Percentiles rank a stretch among this genome's conserved stretches.
Conservation (phyloP, 2,797 vertebrate species). For the Hydrolagus colliei region DNA sequence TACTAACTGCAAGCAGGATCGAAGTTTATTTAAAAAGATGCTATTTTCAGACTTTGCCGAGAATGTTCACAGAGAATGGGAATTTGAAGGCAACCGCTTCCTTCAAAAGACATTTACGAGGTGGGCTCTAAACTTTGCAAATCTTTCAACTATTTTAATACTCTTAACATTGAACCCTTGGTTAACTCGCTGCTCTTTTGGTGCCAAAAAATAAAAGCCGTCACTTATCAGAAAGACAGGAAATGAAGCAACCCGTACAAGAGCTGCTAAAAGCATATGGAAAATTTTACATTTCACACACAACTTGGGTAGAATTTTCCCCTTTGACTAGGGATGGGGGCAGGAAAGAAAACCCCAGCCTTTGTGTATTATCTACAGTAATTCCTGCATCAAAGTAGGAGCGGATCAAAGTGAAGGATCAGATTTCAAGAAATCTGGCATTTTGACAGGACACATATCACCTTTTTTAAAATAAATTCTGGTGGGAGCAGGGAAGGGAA, state of each 20-base stretch:
- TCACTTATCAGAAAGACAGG: not conserved
- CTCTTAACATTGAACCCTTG: not conserved
- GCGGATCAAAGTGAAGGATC: conserved; percentile 5
- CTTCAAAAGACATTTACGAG: too few species aligned
- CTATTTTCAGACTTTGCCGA: too few species aligned
- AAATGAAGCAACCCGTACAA: not conserved
- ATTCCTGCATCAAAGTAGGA: conserved; percentile 18
- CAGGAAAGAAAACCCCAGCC: not conserved
- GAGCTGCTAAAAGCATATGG: conserved; percentile 5
- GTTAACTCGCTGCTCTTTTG: not conserved
- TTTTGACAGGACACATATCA: not conserved
- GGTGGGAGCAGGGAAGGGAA: not conserved
- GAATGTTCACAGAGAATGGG: too few species aligned
- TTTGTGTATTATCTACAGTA: not conserved
- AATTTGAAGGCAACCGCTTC: too few species aligned
- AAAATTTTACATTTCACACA: not conserved
- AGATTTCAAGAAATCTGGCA: conserved; percentile 5
- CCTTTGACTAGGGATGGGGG: not conserved
- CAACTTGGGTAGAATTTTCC: not conserved
- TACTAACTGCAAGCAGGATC: too few species aligned
- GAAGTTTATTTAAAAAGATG: too few species aligned
- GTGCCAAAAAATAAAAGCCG: not conserved
- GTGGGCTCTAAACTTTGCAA: too few species aligned
- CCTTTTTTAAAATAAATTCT: not conserved
- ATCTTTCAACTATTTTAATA: too few species aligned